Conservation (phyloP, 2,797 vertebrate species). For the Pristis pectinata region DNA sequence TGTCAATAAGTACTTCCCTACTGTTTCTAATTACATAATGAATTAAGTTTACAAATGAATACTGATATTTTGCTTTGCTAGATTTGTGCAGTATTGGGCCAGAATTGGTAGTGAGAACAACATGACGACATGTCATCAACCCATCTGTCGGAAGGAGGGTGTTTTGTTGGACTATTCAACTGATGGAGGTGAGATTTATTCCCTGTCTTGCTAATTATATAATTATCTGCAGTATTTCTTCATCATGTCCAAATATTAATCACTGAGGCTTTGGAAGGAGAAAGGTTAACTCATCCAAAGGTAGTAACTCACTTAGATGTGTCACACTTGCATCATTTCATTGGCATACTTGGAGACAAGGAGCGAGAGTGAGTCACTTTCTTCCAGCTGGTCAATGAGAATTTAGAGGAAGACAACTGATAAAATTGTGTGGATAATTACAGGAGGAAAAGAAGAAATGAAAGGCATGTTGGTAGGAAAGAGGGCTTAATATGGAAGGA, state of each 20-base stretch:
- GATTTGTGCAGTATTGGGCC: conserved; percentile 98
- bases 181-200: conserved; percentile 73
- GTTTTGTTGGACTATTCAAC: conserved; percentile 90
- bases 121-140: conserved; percentile 87
- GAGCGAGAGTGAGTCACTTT: background rate
- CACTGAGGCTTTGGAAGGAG: background rate
- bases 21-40: background rate
- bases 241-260: background rate
- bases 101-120: conserved; percentile 94
- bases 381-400: background rate
- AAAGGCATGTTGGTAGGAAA: background rate
- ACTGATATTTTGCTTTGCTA: conserved; percentile 47
- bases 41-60: background rate
- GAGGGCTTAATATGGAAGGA: background rate
- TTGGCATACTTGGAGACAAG: background rate
- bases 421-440: background rate
- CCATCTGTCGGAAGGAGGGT: conserved; percentile 86
- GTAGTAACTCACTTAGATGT: background rate
- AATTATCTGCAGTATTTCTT: background rate
- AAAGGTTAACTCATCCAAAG: no score
- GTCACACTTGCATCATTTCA: background rate
- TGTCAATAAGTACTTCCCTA: no score
- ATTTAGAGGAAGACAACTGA: background rate
- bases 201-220: background rate
- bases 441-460: background rate